These are phyloP conservation scores for Mesorhabditis spiculigera DNA, from an alignment of 2,888 invertebrate genomes.

Conservation along the genomic window DNA sequence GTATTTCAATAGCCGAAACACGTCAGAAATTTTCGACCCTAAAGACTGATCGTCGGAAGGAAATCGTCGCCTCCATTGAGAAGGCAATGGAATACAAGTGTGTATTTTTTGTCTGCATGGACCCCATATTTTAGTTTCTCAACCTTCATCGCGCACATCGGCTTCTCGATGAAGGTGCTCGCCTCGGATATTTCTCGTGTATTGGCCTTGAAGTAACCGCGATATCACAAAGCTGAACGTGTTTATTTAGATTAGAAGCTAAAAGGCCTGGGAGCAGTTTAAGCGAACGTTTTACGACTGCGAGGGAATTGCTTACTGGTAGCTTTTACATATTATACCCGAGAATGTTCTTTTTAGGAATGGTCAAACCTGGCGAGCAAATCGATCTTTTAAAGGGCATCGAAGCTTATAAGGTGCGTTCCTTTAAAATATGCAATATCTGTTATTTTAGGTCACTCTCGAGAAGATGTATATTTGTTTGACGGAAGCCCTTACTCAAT, in stretches of 20 bases:
- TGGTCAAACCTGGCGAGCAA: not conserved
- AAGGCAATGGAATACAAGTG: conserved; percentile 40
- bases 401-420: not conserved
- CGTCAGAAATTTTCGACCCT: conserved; percentile 41
- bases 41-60: conserved; percentile 35
- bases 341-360: not conserved
- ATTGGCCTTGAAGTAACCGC: conserved; percentile 19
- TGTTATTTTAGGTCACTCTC: conserved; percentile 19
- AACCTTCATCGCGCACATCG: conserved; percentile 47
- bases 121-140: conserved; percentile 7
- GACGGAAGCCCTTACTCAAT: conserved; percentile 33
- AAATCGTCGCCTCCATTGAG: conserved; percentile 40
- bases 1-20: conserved; percentile 47
- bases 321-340: not conserved
- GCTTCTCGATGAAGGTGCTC: conserved; percentile 36
- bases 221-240: not conserved
- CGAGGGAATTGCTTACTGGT: not conserved
- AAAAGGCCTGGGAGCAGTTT: not conserved
- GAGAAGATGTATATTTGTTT: conserved; percentile 30
- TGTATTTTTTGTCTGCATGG: conserved; percentile 10
- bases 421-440: not conserved
- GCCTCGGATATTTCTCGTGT: conserved; percentile 49
- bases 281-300: not conserved
- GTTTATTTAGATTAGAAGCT: conserved; percentile 14
- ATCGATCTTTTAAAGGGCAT: not conserved